A percentile compares a stretch with the other conserved stretches of the same genome.
Evolutionary conservation across 2,797 vertebrate genomes (phyloP).

Genomic region (Calcarius lapponicus): DNA sequence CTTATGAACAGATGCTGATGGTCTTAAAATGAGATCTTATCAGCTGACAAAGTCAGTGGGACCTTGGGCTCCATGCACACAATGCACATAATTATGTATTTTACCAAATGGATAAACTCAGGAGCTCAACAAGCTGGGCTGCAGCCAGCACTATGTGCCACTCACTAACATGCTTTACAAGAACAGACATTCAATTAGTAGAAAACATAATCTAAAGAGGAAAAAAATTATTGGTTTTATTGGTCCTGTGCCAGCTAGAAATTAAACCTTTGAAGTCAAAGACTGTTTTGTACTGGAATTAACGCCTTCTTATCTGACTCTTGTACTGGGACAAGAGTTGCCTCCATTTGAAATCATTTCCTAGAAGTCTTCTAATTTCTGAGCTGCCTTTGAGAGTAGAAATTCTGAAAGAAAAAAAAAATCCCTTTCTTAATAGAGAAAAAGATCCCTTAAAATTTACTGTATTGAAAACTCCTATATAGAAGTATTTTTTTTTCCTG

Average conservation of each 20-base stretch:
- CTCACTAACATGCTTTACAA: not conserved
- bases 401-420: not conserved
- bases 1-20: not conserved
- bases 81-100: not conserved
- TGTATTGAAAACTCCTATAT: not conserved
- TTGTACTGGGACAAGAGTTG: not conserved
- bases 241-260: not conserved
- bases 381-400: not conserved
- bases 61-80: not conserved
- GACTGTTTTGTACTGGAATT: not conserved
- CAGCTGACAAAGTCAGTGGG: not conserved
- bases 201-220: constrained; percentile 36
- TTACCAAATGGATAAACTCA: not conserved
- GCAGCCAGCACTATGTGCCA: not conserved
- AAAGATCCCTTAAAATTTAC: not conserved
- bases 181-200: constrained; percentile 35
- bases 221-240: not conserved
- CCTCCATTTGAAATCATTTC: not conserved
- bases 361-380: constrained; percentile 8
- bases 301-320: constrained; percentile 32
- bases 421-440: not conserved
- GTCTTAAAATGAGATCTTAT: constrained; percentile 14
- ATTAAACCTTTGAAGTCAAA: constrained; percentile 43
- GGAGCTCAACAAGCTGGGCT: not conserved
- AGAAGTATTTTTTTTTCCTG: not conserved